Evolutionary conservation across 2,113 vertebrate species (phyloP).

Genomic region (Cinclus mexicanus): DNA sequence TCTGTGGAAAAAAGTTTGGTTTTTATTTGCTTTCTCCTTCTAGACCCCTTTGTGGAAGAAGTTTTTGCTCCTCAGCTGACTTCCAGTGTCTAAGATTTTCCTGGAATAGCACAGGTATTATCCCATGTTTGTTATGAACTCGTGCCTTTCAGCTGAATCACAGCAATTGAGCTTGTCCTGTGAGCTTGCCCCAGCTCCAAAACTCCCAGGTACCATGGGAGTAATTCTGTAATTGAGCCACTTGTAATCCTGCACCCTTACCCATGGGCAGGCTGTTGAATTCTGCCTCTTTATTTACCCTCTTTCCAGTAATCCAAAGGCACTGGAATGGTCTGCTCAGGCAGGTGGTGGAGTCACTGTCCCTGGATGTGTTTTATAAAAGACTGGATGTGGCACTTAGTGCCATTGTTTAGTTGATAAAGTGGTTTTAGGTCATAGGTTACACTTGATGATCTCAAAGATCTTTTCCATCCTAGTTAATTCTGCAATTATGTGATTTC

Average conservation of each 20-base stretch:
- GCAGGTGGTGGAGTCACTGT: not conserved
- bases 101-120: not conserved
- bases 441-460: not conserved
- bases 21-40: not conserved
- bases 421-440: not conserved
- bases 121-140: not conserved
- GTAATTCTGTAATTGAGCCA: not conserved
- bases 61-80: not conserved
- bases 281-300: not conserved
- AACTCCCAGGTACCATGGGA: not conserved
- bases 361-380: not conserved
- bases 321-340: not conserved
- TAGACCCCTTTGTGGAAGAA: not conserved
- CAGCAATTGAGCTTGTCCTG: not conserved
- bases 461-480: not conserved
- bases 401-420: not conserved
- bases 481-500: not conserved
- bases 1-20: not conserved
- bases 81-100: not conserved
- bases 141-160: not conserved
- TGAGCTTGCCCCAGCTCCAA: rapidly evolving
- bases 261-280: not conserved
- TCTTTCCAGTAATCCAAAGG: not conserved
- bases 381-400: not conserved
- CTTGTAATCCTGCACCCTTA: not conserved